Evolutionary conservation across 2,113 vertebrate species (phyloP).

Genomic region (Pyrgilauda ruficollis): DNA sequence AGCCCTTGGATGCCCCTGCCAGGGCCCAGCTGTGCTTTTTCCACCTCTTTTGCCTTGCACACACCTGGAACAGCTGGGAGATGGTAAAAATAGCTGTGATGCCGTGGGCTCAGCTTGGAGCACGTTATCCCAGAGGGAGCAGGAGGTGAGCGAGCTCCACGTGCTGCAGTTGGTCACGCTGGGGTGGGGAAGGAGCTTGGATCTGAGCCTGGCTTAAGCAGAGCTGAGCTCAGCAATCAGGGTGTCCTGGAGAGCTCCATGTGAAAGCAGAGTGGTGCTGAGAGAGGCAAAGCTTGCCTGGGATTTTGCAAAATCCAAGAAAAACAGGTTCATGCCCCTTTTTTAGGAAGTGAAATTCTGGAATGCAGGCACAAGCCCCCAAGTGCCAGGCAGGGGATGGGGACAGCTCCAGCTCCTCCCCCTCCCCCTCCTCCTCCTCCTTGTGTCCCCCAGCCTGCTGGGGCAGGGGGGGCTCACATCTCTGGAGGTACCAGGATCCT

Average conservation of each 20-base stretch:
- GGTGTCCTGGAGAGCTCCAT: not conserved
- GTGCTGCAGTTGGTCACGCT: fast-evolving
- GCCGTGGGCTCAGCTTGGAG: not conserved
- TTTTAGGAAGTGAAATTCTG: not conserved
- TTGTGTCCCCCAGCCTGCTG: not conserved
- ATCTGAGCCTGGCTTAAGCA: not conserved
- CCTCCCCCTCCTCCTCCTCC: not conserved
- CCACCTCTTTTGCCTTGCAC: not conserved
- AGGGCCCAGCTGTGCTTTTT: constrained; percentile 11
- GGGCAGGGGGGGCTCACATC: not conserved
- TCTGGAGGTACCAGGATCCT: fast-evolving
- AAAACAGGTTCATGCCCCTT: not conserved
- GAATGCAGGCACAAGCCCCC: not conserved
- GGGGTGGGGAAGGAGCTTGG: not conserved
- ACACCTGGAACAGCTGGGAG: not conserved
- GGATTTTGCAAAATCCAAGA: not conserved
- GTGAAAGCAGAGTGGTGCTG: not conserved
- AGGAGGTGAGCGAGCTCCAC: not conserved
- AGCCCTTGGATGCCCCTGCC: not conserved
- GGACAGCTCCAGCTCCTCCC: not conserved
- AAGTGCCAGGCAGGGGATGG: fast-evolving
- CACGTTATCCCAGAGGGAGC: not conserved
- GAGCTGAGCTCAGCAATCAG: not conserved
- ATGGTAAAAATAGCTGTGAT: not conserved
- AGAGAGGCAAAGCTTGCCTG: not conserved